Evolutionary conservation across 2,888 invertebrate genomes (phyloP).

Genomic region (Diplazon laetatorius): DNA sequence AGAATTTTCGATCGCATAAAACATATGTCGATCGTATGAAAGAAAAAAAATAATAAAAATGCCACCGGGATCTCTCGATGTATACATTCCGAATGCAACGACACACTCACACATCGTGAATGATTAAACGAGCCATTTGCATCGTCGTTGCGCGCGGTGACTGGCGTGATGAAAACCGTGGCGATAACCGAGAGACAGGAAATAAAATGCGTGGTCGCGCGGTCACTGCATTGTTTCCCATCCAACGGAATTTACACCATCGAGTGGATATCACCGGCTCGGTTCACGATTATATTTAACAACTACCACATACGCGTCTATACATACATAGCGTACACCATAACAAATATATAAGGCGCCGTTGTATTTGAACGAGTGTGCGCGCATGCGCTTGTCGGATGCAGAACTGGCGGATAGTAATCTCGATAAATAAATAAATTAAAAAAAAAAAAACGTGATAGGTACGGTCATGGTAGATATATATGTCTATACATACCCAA

Average conservation of each 20-base stretch:
- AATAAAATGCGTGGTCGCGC: conserved; percentile 1
- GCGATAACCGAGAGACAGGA: background rate
- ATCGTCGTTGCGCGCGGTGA: background rate
- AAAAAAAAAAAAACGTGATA: too few relatives aligned
- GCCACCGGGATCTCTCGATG: background rate
- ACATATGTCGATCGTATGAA: too few relatives aligned
- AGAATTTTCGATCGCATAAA: too few relatives aligned
- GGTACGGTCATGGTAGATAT: too few relatives aligned
- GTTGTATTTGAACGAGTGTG: conserved; percentile 9
- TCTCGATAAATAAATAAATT: too few relatives aligned
- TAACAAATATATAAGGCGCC: conserved; percentile 24
- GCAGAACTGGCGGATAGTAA: too few relatives aligned
- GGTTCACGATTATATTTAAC: background rate
- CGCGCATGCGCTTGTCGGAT: too few relatives aligned
- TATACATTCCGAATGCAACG: too few relatives aligned
- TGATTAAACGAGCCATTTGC: too few relatives aligned
- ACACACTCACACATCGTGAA: too few relatives aligned
- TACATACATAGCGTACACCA: background rate
- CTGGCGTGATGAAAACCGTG: background rate
- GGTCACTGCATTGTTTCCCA: conserved; percentile 9
- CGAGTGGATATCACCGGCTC: background rate
- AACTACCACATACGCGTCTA: too few relatives aligned
- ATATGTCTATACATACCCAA: too few relatives aligned
- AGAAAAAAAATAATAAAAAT: background rate
- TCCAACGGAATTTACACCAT: background rate